Evolutionary conservation across 2,888 invertebrate genomes (phyloP).

Genomic region (Xanthorhoe designata): DNA sequence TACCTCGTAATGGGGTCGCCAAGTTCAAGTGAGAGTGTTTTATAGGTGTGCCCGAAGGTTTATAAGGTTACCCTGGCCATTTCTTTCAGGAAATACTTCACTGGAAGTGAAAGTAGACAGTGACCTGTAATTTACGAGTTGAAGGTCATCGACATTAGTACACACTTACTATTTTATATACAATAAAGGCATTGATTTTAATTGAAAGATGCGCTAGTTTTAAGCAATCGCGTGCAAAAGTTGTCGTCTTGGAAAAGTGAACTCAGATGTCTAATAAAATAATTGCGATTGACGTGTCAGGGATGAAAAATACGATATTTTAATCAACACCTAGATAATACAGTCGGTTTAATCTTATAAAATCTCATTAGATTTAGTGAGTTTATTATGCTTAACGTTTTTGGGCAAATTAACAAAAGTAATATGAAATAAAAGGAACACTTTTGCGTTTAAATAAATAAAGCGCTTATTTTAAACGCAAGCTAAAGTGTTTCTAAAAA

Average conservation of each 20-base stretch:
- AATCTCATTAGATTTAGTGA: background rate
- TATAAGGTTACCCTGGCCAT: slow-evolving; percentile 28
- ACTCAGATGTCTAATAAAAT: slow-evolving; percentile 2
- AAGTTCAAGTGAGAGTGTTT: slow-evolving; percentile 23
- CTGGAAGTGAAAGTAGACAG: slow-evolving; percentile 30
- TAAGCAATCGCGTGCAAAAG: too few relatives aligned
- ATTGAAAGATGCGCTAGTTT: too few relatives aligned
- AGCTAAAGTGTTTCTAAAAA: too few relatives aligned
- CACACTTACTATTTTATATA: too few relatives aligned
- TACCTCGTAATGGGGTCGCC: background rate
- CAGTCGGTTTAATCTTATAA: background rate
- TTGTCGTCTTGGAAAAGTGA: background rate
- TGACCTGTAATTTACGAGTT: slow-evolving; percentile 39
- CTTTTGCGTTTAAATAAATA: background rate
- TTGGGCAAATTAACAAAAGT: background rate
- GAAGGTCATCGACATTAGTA: slow-evolving; percentile 29
- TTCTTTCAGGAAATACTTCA: slow-evolving; percentile 30
- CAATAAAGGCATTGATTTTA: too few relatives aligned
- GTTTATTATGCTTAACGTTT: too few relatives aligned
- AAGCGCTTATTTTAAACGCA: too few relatives aligned
- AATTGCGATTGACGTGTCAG: too few relatives aligned
- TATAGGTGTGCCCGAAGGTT: slow-evolving; percentile 26
- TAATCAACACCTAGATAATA: background rate
- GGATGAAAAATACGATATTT: too few relatives aligned
- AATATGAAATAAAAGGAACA: background rate